Conservation (phyloP, 2,888 invertebrate genomes). For the Leucophenga montana region DNA sequence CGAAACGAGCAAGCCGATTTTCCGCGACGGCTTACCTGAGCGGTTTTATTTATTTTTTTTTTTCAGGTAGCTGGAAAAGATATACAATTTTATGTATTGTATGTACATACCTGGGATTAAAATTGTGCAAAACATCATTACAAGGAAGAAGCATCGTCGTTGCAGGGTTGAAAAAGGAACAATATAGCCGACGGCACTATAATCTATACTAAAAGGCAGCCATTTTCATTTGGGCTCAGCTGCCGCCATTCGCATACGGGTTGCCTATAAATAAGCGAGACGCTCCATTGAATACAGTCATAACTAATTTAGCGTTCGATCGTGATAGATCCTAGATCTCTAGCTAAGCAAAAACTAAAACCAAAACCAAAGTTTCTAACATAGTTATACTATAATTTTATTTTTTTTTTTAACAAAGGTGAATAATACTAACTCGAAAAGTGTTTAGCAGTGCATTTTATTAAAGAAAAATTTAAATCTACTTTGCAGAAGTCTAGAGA, state of each 20-base stretch:
- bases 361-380: slow-evolving; percentile 16
- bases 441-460: neutral
- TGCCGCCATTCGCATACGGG: slow-evolving; percentile 33
- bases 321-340: slow-evolving; percentile 68
- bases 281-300: slow-evolving; percentile 50
- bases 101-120: slow-evolving; percentile 14
- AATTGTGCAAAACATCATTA: slow-evolving; percentile 35
- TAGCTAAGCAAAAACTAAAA: slow-evolving; percentile 40
- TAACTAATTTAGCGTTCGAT: slow-evolving; percentile 56
- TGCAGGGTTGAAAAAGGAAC: slow-evolving; percentile 32
- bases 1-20: too few relatives aligned
- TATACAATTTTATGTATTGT: neutral
- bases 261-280: slow-evolving; percentile 46
- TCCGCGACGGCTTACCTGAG: slow-evolving; percentile 37
- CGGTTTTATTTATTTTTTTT: slow-evolving; percentile 49
- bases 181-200: neutral
- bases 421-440: neutral
- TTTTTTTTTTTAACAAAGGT: neutral
- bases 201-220: neutral
- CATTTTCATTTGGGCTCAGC: slow-evolving; percentile 35
- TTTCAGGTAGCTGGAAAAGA: slow-evolving; percentile 50
- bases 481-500: slow-evolving; percentile 45
- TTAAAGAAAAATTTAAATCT: neutral
- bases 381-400: too few relatives aligned
- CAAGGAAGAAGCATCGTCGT: slow-evolving; percentile 7